Base-by-base conservation (phyloP, 2,888 invertebrate species). In the Athrips mouffetella region DNA sequence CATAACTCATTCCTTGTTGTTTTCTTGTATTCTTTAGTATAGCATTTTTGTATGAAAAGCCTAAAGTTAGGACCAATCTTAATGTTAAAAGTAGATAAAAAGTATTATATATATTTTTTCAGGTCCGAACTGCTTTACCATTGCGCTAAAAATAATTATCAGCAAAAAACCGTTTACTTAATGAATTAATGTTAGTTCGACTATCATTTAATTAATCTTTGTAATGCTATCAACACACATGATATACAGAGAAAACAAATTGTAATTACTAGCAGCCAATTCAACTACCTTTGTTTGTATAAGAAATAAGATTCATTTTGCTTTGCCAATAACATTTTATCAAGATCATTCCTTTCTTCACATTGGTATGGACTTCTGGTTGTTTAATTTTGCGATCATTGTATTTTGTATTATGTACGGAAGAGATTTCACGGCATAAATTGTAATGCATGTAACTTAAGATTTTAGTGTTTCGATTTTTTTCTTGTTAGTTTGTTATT, bases 161-260 rank as follows among this genome's bases (percentile, higher is more conserved):
- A 37, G 18, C 37, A 37, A 37, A 37, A 37, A 42, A 56, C 60
- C 57, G 60, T 67, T 64, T 63, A 63, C 60, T 65, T 65, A 70
- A 73, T 73, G 64, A 79, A 75, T 78, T 67, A 73, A 70, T 69
- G 67, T 62, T 61, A 50, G 59, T 52, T 57, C 57, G 53, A 55
- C 67, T 76, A 80, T 80, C 76, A 73, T 72, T 76, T 77, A 80
- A 78, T 80, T 78, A 78, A 80, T 80, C 78, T 67, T 62, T 63
- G 67, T 67, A 67, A 61, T 62, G 60, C 60, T 71, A 74, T 74
- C 67, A 62, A 49, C 46, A 56, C 60, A 58, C 44, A 67, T 66
- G 71, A 73, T 72, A 69, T 70, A 72, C 60, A 59, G 58, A 58
- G 62, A 64, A 72, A 73, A 73, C 67, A 63, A 70, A 75, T 72